These are phyloP conservation scores for Syrrhaptes paradoxus DNA, from an alignment of 2,113 vertebrate genomes.

Conservation along the genomic window DNA sequence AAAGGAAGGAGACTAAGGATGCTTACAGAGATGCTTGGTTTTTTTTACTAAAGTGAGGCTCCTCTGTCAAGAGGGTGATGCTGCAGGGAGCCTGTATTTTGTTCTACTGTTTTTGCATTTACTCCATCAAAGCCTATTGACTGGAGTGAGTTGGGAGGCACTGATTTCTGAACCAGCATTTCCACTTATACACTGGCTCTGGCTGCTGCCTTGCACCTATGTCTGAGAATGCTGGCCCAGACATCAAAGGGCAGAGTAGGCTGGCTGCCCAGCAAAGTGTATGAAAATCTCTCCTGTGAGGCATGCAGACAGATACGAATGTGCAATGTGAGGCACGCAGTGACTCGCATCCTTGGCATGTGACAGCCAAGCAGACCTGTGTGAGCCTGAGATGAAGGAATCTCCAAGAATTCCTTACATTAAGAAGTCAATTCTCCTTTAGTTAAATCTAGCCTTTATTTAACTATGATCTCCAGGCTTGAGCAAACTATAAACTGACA, in stretches of 20 bases:
- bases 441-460: background rate
- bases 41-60: background rate
- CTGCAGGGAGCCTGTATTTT: background rate
- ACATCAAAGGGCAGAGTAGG: background rate
- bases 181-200: background rate
- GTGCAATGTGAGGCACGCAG: background rate
- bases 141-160: background rate
- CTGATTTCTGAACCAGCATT: background rate
- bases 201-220: background rate
- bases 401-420: background rate
- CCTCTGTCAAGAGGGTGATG: background rate
- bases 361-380: background rate
- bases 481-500: background rate
- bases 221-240: background rate
- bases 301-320: background rate
- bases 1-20: background rate
- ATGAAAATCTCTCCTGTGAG: background rate
- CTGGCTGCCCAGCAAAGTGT: fast-evolving
- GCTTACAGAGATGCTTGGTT: background rate
- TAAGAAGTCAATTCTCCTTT: background rate
- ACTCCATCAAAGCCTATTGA: background rate
- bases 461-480: background rate
- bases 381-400: background rate
- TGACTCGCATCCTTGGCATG: background rate
- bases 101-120: background rate